Evolutionary conservation across 2,888 invertebrate genomes (phyloP), one percentile per base, ranked within the genome.

Genomic region (Rhingia rostrata): DNA sequence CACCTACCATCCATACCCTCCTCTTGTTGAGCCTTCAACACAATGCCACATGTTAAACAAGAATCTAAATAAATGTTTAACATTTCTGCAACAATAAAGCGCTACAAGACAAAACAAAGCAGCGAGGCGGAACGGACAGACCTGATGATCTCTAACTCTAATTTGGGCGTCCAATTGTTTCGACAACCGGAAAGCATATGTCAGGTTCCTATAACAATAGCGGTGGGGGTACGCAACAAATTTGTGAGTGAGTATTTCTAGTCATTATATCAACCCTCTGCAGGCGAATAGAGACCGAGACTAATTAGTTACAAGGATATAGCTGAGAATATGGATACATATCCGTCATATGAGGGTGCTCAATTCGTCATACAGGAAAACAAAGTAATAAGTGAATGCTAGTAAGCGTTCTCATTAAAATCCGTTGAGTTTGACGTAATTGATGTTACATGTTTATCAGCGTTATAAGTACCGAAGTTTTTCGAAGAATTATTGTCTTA

Each of bases 101-200:
- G 32, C 66, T 12, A 58, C 53, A 43, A 67, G 53, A 61, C 60
- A 60, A 53, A 67, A n/a, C 69, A 61, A 67, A 60, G 9, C 41
- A 41, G 22, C 33, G 22, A 22, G 22, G 22, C 22, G 22, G 22
- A 22, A 22, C n/a, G 43, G 51, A 51, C 60, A 4, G 51, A 66
- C 12, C 64, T 49, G 30, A 75, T 58, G 67, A 49, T 58, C 56
- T 39, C 41, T 14, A 58, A 51, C 49, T 51, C 51, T 64, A 64
- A 72, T 70, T 69, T 63, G 63, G 39, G 41, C 35, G 70, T 41
- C 58, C 63, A 41, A 78, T 78, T 72, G 70, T 51, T 56, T 58
- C 64, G 72, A 63, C 70, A 69, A 47, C 69, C 77, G 78, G 78
- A 72, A 79, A 64, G 64, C 72, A 72, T 56, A 72, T 66, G 35